Percentiles rank a stretch among this genome's conserved stretches.
Conservation (phyloP, 2,113 vertebrate species). For the Gadus macrocephalus region DNA sequence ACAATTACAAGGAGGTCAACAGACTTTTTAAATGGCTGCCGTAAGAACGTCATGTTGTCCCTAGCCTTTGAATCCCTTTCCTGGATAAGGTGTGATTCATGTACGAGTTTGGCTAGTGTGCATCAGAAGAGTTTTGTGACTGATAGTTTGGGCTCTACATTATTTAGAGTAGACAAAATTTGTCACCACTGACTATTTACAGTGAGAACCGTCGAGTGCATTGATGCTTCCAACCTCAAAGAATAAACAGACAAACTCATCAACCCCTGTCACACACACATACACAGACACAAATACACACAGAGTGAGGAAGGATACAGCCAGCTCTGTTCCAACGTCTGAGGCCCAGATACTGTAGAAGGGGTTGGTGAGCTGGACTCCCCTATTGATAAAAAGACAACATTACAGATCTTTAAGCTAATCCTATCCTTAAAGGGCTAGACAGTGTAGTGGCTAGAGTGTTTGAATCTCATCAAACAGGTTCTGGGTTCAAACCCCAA, state of each 20-base stretch:
- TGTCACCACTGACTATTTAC: not conserved
- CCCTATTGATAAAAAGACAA: constrained; percentile 68
- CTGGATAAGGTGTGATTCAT: too few relatives aligned
- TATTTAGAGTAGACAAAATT: not conserved
- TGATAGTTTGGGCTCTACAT: not conserved
- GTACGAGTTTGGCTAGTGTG: too few relatives aligned
- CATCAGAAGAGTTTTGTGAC: too few relatives aligned
- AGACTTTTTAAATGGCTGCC: not conserved
- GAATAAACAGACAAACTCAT: not conserved
- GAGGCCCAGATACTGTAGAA: constrained; percentile 99
- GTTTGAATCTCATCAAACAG: too few relatives aligned
- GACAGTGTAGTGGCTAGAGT: too few relatives aligned
- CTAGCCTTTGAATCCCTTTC: too few relatives aligned
- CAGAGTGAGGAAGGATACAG: constrained; percentile 82
- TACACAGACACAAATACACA: too few relatives aligned
- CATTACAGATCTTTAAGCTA: too few relatives aligned
- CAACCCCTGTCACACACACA: not conserved
- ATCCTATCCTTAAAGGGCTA: too few relatives aligned
- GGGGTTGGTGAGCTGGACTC: constrained; percentile 94
- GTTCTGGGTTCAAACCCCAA: too few relatives aligned
- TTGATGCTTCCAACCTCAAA: not conserved
- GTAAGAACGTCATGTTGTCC: not conserved
- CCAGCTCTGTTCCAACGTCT: constrained; percentile 88
- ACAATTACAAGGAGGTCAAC: not conserved
- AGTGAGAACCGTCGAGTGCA: not conserved